Conservation (phyloP, 1,140 invertebrate genomes). For the Planococcus citri region DNA sequence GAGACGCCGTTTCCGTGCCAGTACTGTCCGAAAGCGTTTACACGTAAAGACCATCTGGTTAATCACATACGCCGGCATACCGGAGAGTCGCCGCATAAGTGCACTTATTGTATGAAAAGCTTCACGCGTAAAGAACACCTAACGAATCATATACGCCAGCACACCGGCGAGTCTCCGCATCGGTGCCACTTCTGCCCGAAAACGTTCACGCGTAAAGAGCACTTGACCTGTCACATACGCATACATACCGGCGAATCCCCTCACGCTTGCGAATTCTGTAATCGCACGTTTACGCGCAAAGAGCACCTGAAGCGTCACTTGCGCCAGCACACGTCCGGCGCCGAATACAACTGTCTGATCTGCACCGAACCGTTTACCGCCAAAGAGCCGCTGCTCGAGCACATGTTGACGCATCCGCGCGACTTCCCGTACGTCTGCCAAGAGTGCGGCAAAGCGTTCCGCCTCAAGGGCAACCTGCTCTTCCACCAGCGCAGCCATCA, state of each 20-base stretch:
- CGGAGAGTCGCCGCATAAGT: constrained; percentile 43
- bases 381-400: constrained; percentile 73
- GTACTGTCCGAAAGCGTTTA: constrained; percentile 71
- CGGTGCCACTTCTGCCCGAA: constrained; percentile 52
- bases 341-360: constrained; percentile 68
- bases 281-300: constrained; percentile 67
- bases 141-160: constrained; percentile 49
- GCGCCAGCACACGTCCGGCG: constrained; percentile 81
- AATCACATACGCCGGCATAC: constrained; percentile 62
- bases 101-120: constrained; percentile 46
- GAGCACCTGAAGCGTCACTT: constrained; percentile 69
- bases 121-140: constrained; percentile 53
- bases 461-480: constrained; percentile 31
- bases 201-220: constrained; percentile 78
- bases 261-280: constrained; percentile 67
- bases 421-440: constrained; percentile 40
- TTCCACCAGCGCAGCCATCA: constrained; percentile 85
- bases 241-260: constrained; percentile 64
- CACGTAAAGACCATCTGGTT: constrained; percentile 66
- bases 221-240: constrained; percentile 76
- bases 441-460: constrained; percentile 32
- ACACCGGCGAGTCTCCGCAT: constrained; percentile 57
- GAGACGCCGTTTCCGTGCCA: constrained; percentile 69
- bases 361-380: constrained; percentile 77
- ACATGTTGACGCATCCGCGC: constrained; percentile 68